phyloP scores from a whole-genome alignment of 2,888 invertebrate genomes.

The Eulithis prunata region DNA sequence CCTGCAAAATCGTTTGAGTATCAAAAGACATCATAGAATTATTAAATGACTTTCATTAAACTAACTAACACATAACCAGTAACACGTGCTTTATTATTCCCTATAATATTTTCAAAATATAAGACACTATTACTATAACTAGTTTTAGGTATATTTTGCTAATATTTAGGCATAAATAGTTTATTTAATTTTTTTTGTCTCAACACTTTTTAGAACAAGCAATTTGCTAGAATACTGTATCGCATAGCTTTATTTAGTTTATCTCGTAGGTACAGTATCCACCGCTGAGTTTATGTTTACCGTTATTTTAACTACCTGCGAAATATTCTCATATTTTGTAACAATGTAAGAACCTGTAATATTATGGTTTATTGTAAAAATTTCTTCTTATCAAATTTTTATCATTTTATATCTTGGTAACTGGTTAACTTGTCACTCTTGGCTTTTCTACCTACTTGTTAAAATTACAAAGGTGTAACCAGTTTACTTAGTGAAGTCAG shows the following conservation, averaged over 20 bases:
- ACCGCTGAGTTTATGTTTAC: conserved; percentile 69
- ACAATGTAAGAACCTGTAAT: background rate
- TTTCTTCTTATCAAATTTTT: background rate
- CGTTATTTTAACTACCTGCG: conserved; percentile 71
- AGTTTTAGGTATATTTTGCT: too few relatives aligned
- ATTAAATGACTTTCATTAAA: too few relatives aligned
- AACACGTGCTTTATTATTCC: too few relatives aligned
- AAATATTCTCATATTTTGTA: conserved; percentile 28
- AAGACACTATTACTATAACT: too few relatives aligned
- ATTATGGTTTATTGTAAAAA: background rate
- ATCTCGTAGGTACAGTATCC: conserved; percentile 75
- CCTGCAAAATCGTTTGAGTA: too few relatives aligned
- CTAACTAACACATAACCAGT: too few relatives aligned
- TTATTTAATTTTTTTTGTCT: too few relatives aligned
- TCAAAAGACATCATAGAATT: too few relatives aligned
- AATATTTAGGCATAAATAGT: too few relatives aligned
- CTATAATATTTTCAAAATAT: background rate
- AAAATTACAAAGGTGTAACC: conserved; percentile 41
- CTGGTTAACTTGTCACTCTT: conserved; percentile 6
- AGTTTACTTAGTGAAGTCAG: conserved; percentile 59
- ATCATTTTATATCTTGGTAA: conserved; percentile 1
- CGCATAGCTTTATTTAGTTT: conserved; percentile 62
- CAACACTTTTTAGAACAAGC: too few relatives aligned
- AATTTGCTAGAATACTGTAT: conserved; percentile 52
- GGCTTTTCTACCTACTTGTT: background rate